A percentile compares a stretch with the other conserved stretches of the same genome.
These are phyloP conservation scores for Plotosus lineatus DNA, from an alignment of 2,113 vertebrate genomes.

Conservation along the genomic window DNA sequence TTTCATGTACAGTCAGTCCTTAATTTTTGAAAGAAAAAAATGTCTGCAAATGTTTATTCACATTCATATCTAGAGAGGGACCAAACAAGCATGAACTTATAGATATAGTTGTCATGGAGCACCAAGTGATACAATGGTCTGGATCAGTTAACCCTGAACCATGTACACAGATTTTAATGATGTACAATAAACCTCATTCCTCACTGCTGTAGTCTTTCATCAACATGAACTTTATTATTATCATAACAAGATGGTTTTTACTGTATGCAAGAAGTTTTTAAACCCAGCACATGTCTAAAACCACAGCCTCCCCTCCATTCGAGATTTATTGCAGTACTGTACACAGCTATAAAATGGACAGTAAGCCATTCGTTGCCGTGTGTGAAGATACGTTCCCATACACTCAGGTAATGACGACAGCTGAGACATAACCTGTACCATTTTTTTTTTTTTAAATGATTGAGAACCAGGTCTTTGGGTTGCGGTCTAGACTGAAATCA, in stretches of 20 bases:
- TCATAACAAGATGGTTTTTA: too few species aligned
- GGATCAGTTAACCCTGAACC: not conserved
- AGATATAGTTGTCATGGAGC: not conserved
- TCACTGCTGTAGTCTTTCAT: not conserved
- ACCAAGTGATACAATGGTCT: not conserved
- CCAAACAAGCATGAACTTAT: not conserved
- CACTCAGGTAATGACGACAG: not conserved
- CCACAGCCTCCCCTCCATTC: too few species aligned
- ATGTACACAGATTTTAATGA: not conserved
- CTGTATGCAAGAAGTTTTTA: too few species aligned
- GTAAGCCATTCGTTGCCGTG: not conserved
- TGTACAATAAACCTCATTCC: not conserved
- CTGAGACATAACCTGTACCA: constrained; percentile 13
- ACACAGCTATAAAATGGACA: not conserved
- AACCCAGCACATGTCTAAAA: not conserved
- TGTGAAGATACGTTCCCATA: constrained; percentile 24
- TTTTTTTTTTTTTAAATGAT: not conserved
- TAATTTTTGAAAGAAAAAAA: too few species aligned
- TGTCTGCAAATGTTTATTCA: too few species aligned
- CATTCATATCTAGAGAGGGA: not conserved
- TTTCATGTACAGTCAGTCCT: not conserved
- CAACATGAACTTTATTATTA: too few species aligned
- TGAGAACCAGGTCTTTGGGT: constrained; percentile 51
- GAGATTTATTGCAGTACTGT: constrained; percentile 8
- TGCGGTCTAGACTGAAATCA: constrained; percentile 61